Evolutionary conservation across 2,888 invertebrate genomes (phyloP).

Genomic region (Ennomos erosarius): DNA sequence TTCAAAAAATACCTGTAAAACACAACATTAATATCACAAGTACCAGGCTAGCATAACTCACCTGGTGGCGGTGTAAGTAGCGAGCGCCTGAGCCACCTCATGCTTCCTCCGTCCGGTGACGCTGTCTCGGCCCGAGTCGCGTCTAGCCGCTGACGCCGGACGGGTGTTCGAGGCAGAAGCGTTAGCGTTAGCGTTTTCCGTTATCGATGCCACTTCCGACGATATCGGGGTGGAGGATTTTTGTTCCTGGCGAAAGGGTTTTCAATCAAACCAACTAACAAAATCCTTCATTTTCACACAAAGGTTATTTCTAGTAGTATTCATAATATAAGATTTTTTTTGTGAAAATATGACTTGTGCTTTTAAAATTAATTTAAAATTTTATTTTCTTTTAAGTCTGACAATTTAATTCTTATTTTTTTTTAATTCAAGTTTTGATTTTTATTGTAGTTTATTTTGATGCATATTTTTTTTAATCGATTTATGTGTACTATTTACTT

Average conservation of each 20-base stretch:
- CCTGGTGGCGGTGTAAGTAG: constrained; percentile 95
- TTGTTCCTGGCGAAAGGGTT: constrained; percentile 57
- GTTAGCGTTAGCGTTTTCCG: constrained; percentile 48
- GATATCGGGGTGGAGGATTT: constrained; percentile 75
- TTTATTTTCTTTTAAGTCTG: no score
- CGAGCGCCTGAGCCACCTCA: constrained; percentile 97
- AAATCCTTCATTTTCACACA: no score
- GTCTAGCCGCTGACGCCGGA: constrained; percentile 50
- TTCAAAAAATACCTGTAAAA: no score
- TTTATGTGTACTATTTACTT: no score
- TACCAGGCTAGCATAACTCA: constrained; percentile 33
- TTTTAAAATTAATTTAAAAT: no score
- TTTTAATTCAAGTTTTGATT: no score
- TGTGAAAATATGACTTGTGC: no score
- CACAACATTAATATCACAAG: neutral
- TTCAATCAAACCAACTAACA: neutral
- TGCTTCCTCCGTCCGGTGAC: constrained; percentile 87
- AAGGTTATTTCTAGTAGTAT: no score
- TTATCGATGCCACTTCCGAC: constrained; percentile 76
- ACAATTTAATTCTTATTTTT: no score
- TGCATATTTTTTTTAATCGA: no score
- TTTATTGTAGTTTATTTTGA: no score
- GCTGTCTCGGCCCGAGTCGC: constrained; percentile 61
- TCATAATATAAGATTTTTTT: no score
- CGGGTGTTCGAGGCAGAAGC: constrained; percentile 32